Evolutionary conservation across 2,888 invertebrate species (phyloP), one percentile per base, ranked within the genome.

Genomic region (Mythimna loreyi): DNA sequence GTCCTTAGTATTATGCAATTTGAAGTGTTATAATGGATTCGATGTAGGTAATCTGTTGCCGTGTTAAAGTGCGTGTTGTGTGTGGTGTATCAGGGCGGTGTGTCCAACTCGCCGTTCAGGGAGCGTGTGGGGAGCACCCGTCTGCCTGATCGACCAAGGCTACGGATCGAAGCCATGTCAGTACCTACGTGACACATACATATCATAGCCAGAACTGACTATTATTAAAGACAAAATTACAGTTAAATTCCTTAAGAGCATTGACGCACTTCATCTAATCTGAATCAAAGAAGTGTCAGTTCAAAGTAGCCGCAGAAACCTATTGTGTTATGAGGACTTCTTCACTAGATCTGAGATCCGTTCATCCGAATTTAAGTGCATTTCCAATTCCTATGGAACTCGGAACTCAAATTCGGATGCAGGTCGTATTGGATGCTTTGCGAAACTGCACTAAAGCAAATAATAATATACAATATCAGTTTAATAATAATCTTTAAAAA

Each of bases 51-150:
- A 75, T 60, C 16, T 69, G 69, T 70, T 71, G 72, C 75, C 59
- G 76, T 84, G 87, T 92, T 92, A 92, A 90, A 86, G 82, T 89
- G 86, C 81, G 89, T 90, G 91, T 90, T 91, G 90, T 92, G 90
- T 93, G 93, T 92, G 92, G 84, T 92, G 87, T 92, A 89, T 85
- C 92, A 96, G 94, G 93, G 96, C 93, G 96, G 96, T 86, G 96
- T 96, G 82, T 96, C 96, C 85, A 98, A 97, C 95, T 98, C 98
- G 85, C 98, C 98, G 86, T 98, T 98, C 96, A 97, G 98, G 90
- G 99, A 98, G 95, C 97, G 98, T 79, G 96, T 98, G 82, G 98
- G 98, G 92, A 98, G 98, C 96, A 98, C 98, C 91, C 97, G 98
- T 74, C 96, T 98, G 88, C 97, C 98, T 82, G 98, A 98, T 92